phyloP scores from a whole-genome alignment of 2,888 invertebrate genomes.

The Lepidocyrtoides sp. region DNA sequence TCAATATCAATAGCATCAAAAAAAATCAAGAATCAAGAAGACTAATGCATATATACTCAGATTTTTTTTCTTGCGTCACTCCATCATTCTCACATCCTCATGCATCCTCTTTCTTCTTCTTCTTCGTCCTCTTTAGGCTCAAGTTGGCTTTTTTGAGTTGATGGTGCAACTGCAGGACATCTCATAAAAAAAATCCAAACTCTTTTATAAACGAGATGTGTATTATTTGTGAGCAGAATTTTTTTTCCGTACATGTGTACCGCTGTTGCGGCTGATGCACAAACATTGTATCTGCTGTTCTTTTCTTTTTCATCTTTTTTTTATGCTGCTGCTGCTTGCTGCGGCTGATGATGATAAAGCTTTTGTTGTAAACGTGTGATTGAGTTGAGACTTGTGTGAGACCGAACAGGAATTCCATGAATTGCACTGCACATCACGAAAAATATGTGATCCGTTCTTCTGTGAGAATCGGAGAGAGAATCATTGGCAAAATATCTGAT shows the following conservation, averaged over 20 bases:
- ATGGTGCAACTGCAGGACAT: slow-evolving; percentile 75
- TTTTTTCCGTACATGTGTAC: slow-evolving; percentile 31
- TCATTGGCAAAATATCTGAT: slow-evolving; percentile 32
- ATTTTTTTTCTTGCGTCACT: slow-evolving; percentile 51
- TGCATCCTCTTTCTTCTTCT: slow-evolving; percentile 58
- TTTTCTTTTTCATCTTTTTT: background rate
- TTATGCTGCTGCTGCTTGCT: background rate
- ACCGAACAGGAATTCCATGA: slow-evolving; percentile 50
- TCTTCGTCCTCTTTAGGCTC: background rate
- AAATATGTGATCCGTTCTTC: slow-evolving; percentile 14
- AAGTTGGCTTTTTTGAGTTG: slow-evolving; percentile 12
- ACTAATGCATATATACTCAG: too few relatives aligned
- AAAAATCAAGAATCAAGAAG: slow-evolving; percentile 45
- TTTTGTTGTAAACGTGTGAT: too few relatives aligned
- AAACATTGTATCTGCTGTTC: slow-evolving; percentile 40
- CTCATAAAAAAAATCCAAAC: slow-evolving; percentile 58
- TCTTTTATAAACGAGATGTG: slow-evolving; percentile 11
- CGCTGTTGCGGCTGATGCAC: slow-evolving; percentile 1
- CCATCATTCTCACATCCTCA: slow-evolving; percentile 43
- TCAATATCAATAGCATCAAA: background rate
- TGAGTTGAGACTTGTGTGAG: too few relatives aligned
- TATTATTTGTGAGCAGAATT: slow-evolving; percentile 5
- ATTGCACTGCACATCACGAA: slow-evolving; percentile 33
- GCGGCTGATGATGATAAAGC: slow-evolving; percentile 9
- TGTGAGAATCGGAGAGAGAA: slow-evolving; percentile 4